Evolutionary conservation across 2,888 invertebrate species (phyloP).

Genomic region (Platerodrilus igneus): DNA sequence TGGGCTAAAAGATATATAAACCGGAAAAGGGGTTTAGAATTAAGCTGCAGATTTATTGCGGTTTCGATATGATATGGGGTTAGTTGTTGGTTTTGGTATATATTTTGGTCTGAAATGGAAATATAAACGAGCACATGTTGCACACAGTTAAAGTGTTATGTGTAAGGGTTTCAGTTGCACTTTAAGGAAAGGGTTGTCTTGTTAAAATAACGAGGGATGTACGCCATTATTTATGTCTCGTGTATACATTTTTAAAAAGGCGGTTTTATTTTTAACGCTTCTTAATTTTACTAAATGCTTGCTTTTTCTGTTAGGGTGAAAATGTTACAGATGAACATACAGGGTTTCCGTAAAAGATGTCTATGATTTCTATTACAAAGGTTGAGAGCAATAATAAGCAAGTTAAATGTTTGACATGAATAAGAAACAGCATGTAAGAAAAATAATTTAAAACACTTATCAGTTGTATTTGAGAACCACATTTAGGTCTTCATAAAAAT

Average conservation of each 20-base stretch:
- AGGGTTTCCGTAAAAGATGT: too few relatives aligned
- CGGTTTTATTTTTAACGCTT: constrained; percentile 11
- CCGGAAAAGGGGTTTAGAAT: constrained; percentile 28
- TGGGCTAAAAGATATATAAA: constrained; percentile 9
- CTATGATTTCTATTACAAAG: too few relatives aligned
- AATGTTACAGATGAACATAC: too few relatives aligned
- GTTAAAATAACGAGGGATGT: constrained; percentile 9
- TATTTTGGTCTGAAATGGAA: too few relatives aligned
- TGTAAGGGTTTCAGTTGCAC: constrained; percentile 24
- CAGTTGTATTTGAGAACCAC: too few relatives aligned
- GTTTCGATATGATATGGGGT: constrained; percentile 28
- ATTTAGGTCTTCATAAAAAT: too few relatives aligned
- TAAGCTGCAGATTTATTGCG: constrained; percentile 31
- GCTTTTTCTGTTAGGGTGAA: too few relatives aligned
- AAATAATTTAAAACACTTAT: too few relatives aligned
- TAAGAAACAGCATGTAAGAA: too few relatives aligned
- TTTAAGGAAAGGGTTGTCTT: constrained; percentile 18
- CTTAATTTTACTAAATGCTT: constrained; percentile 1
- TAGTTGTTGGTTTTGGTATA: too few relatives aligned
- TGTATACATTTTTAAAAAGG: constrained; percentile 2
- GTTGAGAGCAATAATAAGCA: too few relatives aligned
- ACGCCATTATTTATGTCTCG: constrained; percentile 12
- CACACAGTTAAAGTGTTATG: constrained; percentile 26
- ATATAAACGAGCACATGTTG: constrained; percentile 25
- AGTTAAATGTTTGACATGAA: too few relatives aligned